Evolutionary conservation across 2,113 vertebrate genomes (phyloP), one percentile per base, ranked within the genome.

Genomic region (Sclerurus mexicanus): DNA sequence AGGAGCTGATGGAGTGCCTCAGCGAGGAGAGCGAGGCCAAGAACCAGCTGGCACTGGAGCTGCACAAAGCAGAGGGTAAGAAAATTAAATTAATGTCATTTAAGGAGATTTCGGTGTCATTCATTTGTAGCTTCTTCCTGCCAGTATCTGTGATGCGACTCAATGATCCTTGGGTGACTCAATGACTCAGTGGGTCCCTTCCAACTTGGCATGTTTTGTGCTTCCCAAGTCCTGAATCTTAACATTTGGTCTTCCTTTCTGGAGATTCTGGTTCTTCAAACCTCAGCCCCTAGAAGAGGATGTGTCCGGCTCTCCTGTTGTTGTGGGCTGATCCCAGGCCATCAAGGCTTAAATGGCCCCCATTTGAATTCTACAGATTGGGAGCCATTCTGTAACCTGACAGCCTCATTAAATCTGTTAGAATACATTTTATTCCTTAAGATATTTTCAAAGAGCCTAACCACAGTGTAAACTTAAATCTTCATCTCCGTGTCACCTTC

Each of bases 1-100:
- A 98, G 90, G 97, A 98, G 60, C 79, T 99, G 12, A 83, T 99
- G 90, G 98, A 98, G 55, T 98, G 98, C 71, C 97, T 99, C 30
- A 98, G 97, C 3, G 97, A 98, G 77, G 98, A 99, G 89, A 98
- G 97, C 0, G 91, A 97, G 24, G 95, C 97, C 47, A 99, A 98
- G 97, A 98, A 97, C 31, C 95, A 97, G 15, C 98, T 99, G 68
- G 97, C 97, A 11, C 92, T 99, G 25, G 97, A 99, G 64, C 98
- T 99, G 52, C 99, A 99, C 92, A 99, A 99, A 92, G 97, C 99
- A 5, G 98, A 99, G 86, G 99, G 99, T 99, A 95, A 98, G 97
- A 9, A 27, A 66, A 18, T 19, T 9, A 83, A 74, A 52, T 5
- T 3, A 16, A 9, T 21, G 9, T 4, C 28, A 37, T 17, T 59